phyloP scores from a whole-genome alignment of 2,888 invertebrate species.

The Timema podura region DNA sequence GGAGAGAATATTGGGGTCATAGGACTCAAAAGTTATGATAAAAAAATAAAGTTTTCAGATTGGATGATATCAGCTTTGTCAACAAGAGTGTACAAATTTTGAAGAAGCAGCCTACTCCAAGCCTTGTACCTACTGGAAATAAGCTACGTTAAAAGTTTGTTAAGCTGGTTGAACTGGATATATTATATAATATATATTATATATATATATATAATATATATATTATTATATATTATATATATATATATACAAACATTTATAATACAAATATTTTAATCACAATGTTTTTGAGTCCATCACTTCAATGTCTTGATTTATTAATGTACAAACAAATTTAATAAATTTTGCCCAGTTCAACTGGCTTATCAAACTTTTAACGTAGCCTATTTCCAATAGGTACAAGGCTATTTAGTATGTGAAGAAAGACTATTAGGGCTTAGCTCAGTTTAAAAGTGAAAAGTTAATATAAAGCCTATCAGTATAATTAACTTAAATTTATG shows the following conservation, averaged over 20 bases:
- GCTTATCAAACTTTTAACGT: conserved; percentile 11
- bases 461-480: too few species aligned
- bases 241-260: too few species aligned
- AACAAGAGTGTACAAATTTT: conserved; percentile 1
- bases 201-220: too few species aligned
- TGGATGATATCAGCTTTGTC: conserved; percentile 9
- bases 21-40: conserved; percentile 8
- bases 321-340: too few species aligned
- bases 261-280: too few species aligned
- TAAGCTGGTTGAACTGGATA: conserved; percentile 6
- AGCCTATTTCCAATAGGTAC: not conserved
- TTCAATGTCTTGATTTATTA: too few species aligned
- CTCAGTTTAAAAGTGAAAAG: too few species aligned
- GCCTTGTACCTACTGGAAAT: not conserved
- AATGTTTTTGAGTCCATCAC: too few species aligned
- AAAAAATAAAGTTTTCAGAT: conserved; percentile 9
- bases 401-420: not conserved
- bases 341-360: conserved; percentile 5
- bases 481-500: too few species aligned
- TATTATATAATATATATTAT: too few species aligned
- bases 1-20: not conserved
- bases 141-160: conserved; percentile 9
- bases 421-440: too few species aligned
- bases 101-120: conserved; percentile 5
- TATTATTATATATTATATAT: too few species aligned